Percentiles rank a stretch among this genome's conserved stretches.
These are phyloP conservation scores for Verasper variegatus DNA, from an alignment of 2,113 vertebrate genomes.

Conservation along the genomic window DNA sequence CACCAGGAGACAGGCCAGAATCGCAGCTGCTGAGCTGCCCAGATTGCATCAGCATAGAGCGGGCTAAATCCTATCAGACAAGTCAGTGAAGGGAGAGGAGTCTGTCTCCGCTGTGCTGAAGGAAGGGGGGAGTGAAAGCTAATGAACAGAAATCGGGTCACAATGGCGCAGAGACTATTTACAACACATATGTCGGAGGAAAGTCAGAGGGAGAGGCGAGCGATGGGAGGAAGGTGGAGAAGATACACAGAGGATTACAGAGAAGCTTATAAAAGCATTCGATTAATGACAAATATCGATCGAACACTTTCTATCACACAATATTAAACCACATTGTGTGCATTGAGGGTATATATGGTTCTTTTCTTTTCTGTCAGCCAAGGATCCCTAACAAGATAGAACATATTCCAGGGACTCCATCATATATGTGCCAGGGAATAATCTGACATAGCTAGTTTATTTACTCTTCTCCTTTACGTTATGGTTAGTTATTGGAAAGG, in stretches of 20 bases:
- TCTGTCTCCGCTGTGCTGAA: conserved; percentile 51
- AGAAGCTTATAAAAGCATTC: neutral
- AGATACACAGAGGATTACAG: neutral
- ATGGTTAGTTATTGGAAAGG: no score
- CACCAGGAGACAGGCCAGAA: conserved; percentile 69
- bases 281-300: neutral
- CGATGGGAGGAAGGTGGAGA: conserved; percentile 17
- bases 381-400: no score
- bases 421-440: no score
- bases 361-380: no score
- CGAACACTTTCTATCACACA: neutral
- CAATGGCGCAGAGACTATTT: conserved; percentile 57
- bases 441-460: no score
- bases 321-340: neutral
- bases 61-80: conserved; percentile 84
- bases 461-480: no score
- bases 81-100: conserved; percentile 80
- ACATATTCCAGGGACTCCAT: no score
- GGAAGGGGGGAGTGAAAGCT: conserved; percentile 72
- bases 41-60: conserved; percentile 81
- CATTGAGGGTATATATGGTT: no score
- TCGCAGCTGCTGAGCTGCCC: conserved; percentile 77
- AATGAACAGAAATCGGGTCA: conserved; percentile 76
- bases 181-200: conserved; percentile 41
- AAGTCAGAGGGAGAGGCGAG: conserved; percentile 46